phyloP scores from a whole-genome alignment of 2,888 invertebrate species.

The Pristionchus arcanus region DNA sequence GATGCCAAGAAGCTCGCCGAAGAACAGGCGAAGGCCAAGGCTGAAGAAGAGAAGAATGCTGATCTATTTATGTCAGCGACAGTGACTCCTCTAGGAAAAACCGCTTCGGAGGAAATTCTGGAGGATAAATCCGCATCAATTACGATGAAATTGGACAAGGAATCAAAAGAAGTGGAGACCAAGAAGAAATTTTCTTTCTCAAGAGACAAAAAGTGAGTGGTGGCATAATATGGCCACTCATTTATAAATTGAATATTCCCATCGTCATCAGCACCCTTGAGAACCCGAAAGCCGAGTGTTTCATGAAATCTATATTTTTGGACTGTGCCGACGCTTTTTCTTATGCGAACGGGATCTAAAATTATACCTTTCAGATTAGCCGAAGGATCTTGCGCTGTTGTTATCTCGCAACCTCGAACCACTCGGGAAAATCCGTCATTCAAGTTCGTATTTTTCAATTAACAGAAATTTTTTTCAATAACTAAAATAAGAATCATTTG shows the following conservation, averaged over 20 bases:
- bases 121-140: not conserved
- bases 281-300: no score
- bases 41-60: not conserved
- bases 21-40: not conserved
- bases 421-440: not conserved
- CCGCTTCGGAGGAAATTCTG: not conserved
- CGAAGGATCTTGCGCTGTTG: not conserved
- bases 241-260: not conserved
- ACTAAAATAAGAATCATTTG: no score
- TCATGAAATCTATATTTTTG: no score
- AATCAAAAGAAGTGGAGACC: slow-evolving; percentile 21
- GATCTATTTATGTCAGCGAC: not conserved
- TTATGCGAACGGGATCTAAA: no score
- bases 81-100: slow-evolving; percentile 2
- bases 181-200: slow-evolving; percentile 51
- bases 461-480: no score
- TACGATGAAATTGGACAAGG: not conserved
- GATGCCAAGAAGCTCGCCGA: not conserved
- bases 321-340: no score
- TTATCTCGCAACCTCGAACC: slow-evolving; percentile 17
- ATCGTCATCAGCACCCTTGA: no score
- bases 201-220: slow-evolving; percentile 30
- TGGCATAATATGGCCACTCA: not conserved
- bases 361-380: not conserved
- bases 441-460: not conserved